Conservation (phyloP, 2,888 invertebrate genomes). For the Aquatica leii region DNA sequence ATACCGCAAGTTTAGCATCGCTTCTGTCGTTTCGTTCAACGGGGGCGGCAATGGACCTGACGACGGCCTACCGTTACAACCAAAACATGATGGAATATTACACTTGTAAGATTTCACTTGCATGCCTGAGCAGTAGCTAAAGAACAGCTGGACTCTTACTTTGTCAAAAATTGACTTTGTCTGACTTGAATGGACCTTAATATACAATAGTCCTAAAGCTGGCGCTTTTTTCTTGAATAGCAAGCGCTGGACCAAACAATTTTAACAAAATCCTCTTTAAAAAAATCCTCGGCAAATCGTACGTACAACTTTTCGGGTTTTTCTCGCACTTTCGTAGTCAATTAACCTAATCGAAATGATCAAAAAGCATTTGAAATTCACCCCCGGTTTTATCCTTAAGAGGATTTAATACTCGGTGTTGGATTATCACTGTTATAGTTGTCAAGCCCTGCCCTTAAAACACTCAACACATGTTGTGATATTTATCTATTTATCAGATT, state of each 20-base stretch:
- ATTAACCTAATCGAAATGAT: constrained; percentile 42
- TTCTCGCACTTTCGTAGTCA: background rate
- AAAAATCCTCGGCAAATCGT: constrained; percentile 23
- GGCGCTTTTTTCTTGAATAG: constrained; percentile 7
- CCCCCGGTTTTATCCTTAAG: constrained; percentile 32
- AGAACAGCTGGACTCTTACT: constrained; percentile 10
- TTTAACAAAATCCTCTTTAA: constrained; percentile 17
- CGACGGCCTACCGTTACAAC: constrained; percentile 94
- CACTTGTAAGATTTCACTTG: constrained; percentile 77
- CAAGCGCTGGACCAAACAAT: constrained; percentile 29
- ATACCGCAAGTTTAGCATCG: constrained; percentile 73
- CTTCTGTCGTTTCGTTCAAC: constrained; percentile 71
- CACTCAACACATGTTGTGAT: constrained; percentile 57
- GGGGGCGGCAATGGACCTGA: constrained; percentile 84
- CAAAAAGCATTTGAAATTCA: constrained; percentile 20
- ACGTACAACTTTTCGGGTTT: constrained; percentile 12
- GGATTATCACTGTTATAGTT: constrained; percentile 41
- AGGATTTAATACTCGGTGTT: constrained; percentile 36
- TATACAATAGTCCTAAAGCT: constrained; percentile 28
- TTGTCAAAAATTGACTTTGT: background rate
- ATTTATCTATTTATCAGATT: constrained; percentile 51
- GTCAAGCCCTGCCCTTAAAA: constrained; percentile 42
- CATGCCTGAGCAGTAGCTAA: background rate
- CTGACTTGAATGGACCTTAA: constrained; percentile 10
- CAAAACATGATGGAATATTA: constrained; percentile 99